phyloP scores from a whole-genome alignment of 2,888 invertebrate genomes.

The Diarsia mendica region DNA sequence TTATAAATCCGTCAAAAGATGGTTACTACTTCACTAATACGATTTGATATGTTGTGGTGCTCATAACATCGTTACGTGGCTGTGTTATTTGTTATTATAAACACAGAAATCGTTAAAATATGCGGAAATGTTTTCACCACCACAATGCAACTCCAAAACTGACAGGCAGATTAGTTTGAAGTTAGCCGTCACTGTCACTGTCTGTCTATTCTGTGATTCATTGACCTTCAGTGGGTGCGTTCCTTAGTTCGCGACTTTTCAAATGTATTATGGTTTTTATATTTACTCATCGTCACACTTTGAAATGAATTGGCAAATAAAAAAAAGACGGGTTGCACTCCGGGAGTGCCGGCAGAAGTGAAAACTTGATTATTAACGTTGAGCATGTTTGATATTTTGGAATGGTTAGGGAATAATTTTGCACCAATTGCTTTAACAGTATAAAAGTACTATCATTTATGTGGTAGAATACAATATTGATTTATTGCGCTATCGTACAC shows the following conservation, averaged over 20 bases:
- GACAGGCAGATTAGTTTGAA: constrained; percentile 2
- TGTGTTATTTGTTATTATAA: constrained; percentile 32
- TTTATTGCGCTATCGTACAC: too few relatives aligned
- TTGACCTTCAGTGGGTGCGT: not conserved
- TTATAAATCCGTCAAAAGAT: constrained; percentile 26
- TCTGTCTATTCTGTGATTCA: not conserved
- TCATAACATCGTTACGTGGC: constrained; percentile 57
- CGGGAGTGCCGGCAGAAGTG: too few relatives aligned
- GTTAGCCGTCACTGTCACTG: not conserved
- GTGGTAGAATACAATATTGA: too few relatives aligned
- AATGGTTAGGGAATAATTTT: too few relatives aligned
- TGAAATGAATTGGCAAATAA: too few relatives aligned
- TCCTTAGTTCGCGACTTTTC: not conserved
- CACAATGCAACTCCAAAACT: constrained; percentile 27
- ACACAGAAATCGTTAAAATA: constrained; percentile 34
- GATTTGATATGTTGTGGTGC: not conserved
- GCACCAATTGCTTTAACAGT: too few relatives aligned
- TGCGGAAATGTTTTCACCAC: constrained; percentile 43
- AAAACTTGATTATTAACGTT: too few relatives aligned
- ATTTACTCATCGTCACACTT: not conserved
- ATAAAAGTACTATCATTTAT: too few relatives aligned
- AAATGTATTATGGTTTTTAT: not conserved
- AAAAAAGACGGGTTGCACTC: too few relatives aligned
- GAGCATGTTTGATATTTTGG: too few relatives aligned
- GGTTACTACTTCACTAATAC: constrained; percentile 15